Percentiles rank a stretch among this genome's conserved stretches.
Conservation (phyloP, 2,888 invertebrate genomes). For the Apodemia zela region DNA sequence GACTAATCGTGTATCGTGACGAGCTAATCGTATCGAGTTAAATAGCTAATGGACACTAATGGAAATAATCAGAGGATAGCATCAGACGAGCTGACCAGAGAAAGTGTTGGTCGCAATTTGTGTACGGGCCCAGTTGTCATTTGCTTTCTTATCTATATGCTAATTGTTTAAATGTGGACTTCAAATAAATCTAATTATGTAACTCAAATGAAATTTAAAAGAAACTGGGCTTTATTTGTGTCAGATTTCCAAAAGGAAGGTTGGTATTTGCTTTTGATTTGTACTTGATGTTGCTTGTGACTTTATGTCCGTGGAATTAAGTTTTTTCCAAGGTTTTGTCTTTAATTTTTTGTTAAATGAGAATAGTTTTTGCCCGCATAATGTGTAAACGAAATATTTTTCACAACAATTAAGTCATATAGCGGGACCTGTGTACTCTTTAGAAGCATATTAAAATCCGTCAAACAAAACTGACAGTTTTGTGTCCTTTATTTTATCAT, state of each 20-base stretch:
- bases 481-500: too few species aligned
- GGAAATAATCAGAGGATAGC: constrained; percentile 69
- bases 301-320: too few species aligned
- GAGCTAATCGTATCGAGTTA: constrained; percentile 73
- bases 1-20: constrained; percentile 59
- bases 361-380: too few species aligned
- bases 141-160: constrained; percentile 14
- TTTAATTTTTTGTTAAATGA: too few species aligned
- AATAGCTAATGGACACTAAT: constrained; percentile 77
- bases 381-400: too few species aligned
- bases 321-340: too few species aligned
- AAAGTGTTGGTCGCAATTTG: constrained; percentile 19
- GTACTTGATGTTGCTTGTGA: too few species aligned
- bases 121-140: constrained; percentile 6
- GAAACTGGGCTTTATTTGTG: not conserved
- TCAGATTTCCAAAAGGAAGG: not conserved
- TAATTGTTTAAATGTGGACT: constrained; percentile 16
- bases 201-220: not conserved
- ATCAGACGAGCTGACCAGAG: constrained; percentile 60
- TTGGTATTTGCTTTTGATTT: too few species aligned
- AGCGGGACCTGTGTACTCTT: too few species aligned
- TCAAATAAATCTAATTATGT: constrained; percentile 11
- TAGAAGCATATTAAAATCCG: too few species aligned
- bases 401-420: too few species aligned
- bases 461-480: too few species aligned